Percentiles rank a stretch among this genome's conserved stretches.
phyloP scores from a whole-genome alignment of 2,797 vertebrate genomes.

The Parambassis ranga region DNA sequence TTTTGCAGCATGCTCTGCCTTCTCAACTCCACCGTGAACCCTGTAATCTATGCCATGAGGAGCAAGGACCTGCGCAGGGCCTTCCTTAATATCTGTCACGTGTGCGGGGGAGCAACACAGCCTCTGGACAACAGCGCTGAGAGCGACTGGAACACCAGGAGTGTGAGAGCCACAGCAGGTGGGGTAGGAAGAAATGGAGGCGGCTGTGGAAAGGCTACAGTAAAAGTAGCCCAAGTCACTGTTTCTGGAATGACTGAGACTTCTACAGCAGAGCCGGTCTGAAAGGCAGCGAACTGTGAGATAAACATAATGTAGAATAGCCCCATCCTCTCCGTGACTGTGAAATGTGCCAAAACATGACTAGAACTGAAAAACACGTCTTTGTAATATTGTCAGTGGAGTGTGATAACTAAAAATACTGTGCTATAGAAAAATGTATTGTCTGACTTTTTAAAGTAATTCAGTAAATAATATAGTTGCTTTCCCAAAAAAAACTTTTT shows the following conservation, averaged over 20 bases:
- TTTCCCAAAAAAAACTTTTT: neutral
- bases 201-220: constrained; percentile 86
- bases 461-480: neutral
- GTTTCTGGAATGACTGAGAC: constrained; percentile 92
- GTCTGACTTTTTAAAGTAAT: neutral
- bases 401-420: neutral
- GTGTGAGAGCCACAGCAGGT: constrained; percentile 83
- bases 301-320: constrained; percentile 38
- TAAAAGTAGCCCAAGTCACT: constrained; percentile 95
- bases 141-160: constrained; percentile 93
- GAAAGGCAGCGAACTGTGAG: constrained; percentile 46
- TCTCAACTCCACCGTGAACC: constrained; percentile 98
- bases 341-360: constrained; percentile 62
- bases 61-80: constrained; percentile 97
- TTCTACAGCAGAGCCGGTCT: constrained; percentile 88
- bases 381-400: constrained; percentile 1
- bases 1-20: constrained; percentile 98
- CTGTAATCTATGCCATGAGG: constrained; percentile 97
- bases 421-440: neutral
- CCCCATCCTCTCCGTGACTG: constrained; percentile 34
- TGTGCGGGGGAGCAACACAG: constrained; percentile 84
- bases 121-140: constrained; percentile 92
- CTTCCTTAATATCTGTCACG: constrained; percentile 89
- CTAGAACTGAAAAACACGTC: neutral
- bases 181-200: constrained; percentile 76